These are phyloP conservation scores for Agrypnia vestita DNA, from an alignment of 1,140 invertebrate genomes.

Conservation along the genomic window DNA sequence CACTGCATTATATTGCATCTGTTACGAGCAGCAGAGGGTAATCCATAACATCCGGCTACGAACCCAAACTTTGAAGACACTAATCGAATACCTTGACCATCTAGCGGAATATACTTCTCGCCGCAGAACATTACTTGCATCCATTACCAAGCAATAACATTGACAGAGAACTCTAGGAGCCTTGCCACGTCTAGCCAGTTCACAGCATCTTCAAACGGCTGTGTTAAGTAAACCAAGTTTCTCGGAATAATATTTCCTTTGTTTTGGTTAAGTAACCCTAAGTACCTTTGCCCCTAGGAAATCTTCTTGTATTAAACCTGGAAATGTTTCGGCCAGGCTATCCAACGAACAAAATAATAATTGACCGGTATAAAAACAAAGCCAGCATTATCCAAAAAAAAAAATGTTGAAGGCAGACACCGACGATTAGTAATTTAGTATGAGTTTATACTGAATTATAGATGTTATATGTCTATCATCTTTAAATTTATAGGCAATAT, in stretches of 20 bases:
- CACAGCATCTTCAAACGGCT: conserved; percentile 1
- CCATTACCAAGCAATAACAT: conserved; percentile 38
- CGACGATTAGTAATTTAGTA: no score
- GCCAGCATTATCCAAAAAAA: no score
- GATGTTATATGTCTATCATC: no score
- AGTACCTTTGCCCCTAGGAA: conserved; percentile 7
- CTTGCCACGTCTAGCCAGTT: conserved; percentile 2
- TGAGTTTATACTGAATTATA: no score
- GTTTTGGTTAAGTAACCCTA: conserved; percentile 18
- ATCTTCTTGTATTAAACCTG: neutral
- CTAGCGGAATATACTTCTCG: neutral
- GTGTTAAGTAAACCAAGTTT: conserved; percentile 8
- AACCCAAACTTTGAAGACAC: conserved; percentile 22
- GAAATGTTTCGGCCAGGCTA: no score
- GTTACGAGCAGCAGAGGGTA: neutral
- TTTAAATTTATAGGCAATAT: no score
- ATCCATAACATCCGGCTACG: neutral
- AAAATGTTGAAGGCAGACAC: no score
- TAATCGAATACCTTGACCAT: conserved; percentile 37
- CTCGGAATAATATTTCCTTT: conserved; percentile 39
- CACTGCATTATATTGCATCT: conserved; percentile 21
- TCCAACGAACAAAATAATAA: no score
- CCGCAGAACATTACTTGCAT: conserved; percentile 30
- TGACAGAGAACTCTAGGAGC: conserved; percentile 11
- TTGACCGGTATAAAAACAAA: no score